These are phyloP conservation scores for Atta texana DNA, from an alignment of 1,140 invertebrate genomes.

Conservation along the genomic window DNA sequence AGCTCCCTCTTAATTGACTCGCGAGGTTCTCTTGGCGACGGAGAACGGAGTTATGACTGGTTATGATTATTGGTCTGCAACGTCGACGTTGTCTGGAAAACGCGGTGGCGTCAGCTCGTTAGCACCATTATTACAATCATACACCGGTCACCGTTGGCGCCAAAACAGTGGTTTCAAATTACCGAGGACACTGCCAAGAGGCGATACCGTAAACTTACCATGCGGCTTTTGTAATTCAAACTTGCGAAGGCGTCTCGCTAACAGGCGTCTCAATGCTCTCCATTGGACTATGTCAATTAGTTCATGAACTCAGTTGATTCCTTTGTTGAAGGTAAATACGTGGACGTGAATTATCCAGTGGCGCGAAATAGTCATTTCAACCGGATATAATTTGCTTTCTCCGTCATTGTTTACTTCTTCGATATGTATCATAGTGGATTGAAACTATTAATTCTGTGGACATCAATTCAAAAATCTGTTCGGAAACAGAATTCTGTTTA, in stretches of 20 bases:
- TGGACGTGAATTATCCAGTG: neutral
- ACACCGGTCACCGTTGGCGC: constrained; percentile 21
- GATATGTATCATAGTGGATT: neutral
- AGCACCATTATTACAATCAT: constrained; percentile 59
- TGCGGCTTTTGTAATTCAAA: constrained; percentile 57
- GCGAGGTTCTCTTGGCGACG: neutral
- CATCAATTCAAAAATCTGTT: no score
- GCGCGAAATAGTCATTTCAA: neutral
- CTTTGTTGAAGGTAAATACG: constrained; percentile 25
- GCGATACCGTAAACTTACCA: constrained; percentile 56
- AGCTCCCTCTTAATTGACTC: constrained; percentile 28
- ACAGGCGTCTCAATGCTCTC: neutral
- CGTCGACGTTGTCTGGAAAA: neutral
- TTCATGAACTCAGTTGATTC: constrained; percentile 25
- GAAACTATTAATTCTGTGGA: no score
- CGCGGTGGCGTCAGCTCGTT: constrained; percentile 62
- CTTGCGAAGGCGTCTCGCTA: constrained; percentile 9
- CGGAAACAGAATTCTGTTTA: no score
- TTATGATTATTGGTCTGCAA: neutral
- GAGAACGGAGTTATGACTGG: constrained; percentile 12
- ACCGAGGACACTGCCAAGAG: constrained; percentile 61
- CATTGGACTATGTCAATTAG: constrained; percentile 33
- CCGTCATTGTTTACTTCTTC: neutral
- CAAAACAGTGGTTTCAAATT: constrained; percentile 69
- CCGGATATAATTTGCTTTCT: neutral